phyloP scores from a whole-genome alignment of 2,888 invertebrate species.

The Cyclophora punctaria region DNA sequence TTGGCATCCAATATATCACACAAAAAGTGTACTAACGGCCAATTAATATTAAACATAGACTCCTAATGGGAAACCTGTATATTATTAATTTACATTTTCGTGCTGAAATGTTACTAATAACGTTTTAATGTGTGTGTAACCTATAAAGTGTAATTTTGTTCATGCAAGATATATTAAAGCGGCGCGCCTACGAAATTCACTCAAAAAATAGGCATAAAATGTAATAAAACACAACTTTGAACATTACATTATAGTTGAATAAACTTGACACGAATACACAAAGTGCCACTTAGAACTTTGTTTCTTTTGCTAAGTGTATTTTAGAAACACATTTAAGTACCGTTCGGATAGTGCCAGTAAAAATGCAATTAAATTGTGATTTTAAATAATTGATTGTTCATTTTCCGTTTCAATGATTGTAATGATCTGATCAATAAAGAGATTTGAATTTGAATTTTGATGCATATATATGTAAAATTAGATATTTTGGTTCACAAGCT shows the following conservation, averaged over 20 bases:
- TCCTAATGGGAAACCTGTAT: constrained; percentile 7
- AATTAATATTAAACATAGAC: constrained; percentile 2
- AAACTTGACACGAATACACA: not conserved
- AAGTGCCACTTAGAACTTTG: too few relatives aligned
- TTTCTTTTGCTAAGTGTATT: too few relatives aligned
- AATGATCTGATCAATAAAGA: too few relatives aligned
- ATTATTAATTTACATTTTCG: constrained; percentile 6
- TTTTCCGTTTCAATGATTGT: too few relatives aligned
- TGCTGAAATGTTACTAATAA: constrained; percentile 15
- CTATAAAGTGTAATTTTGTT: constrained; percentile 20
- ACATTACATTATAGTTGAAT: not conserved
- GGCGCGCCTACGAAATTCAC: constrained; percentile 1
- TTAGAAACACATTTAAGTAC: too few relatives aligned
- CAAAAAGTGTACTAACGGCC: not conserved
- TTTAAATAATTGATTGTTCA: too few relatives aligned
- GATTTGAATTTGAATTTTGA: too few relatives aligned
- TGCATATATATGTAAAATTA: too few relatives aligned
- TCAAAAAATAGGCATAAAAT: constrained; percentile 5
- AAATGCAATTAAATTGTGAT: too few relatives aligned
- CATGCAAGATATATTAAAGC: constrained; percentile 17
- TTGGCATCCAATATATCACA: too few relatives aligned
- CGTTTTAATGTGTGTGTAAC: constrained; percentile 22
- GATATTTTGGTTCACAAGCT: too few relatives aligned
- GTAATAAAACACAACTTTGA: not conserved
- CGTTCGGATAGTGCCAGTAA: too few relatives aligned